These are phyloP conservation scores for Matsumyia berberina DNA, from an alignment of 2,888 invertebrate species.

Conservation along the genomic window DNA sequence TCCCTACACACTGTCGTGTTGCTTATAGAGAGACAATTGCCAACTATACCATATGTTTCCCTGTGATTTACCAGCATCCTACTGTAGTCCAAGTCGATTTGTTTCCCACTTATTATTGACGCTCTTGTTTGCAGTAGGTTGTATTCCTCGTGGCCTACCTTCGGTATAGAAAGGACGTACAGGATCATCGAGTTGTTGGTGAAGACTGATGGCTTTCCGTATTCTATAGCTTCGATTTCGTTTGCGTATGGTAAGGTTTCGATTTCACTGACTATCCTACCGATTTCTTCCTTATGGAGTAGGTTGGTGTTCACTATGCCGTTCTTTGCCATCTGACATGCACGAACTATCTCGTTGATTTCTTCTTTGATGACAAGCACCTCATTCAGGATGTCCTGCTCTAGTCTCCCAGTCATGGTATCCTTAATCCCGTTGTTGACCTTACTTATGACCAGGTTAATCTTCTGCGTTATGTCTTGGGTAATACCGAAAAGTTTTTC, in stretches of 20 bases:
- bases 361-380: background rate
- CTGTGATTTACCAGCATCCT: too few relatives aligned
- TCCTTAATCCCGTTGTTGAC: background rate
- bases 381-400: background rate
- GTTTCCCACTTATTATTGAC: too few relatives aligned
- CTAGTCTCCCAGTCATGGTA: background rate
- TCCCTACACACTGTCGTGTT: background rate
- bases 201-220: background rate
- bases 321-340: background rate
- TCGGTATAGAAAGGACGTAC: background rate
- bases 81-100: too few relatives aligned
- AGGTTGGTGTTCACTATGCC: background rate
- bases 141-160: background rate
- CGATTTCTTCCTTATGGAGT: too few relatives aligned
- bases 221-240: background rate
- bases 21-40: background rate
- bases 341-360: background rate
- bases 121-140: background rate
- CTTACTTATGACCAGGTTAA: background rate
- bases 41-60: background rate
- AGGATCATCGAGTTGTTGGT: background rate
- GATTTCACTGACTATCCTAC: background rate
- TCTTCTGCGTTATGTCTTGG: constrained; percentile 1
- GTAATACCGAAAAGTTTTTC: background rate
- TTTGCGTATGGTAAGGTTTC: background rate